Evolutionary conservation across 2,113 vertebrate genomes (phyloP), one percentile per base, ranked within the genome.

Genomic region (Ondatra zibethicus): DNA sequence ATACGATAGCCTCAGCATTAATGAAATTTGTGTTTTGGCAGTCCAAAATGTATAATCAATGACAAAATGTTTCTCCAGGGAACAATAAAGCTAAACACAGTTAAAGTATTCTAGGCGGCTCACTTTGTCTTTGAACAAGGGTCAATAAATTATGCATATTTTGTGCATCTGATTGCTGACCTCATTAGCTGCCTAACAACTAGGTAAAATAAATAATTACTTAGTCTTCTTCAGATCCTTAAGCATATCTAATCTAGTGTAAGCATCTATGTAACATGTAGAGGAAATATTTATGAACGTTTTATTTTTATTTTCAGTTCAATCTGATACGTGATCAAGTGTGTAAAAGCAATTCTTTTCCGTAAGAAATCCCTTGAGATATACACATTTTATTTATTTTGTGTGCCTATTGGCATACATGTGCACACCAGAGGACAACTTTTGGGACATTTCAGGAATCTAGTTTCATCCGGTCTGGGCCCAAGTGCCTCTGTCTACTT

Each of bases 81-180:
- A 80, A 33, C 66, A 97, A 91, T 97, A 96, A 97, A 98, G 82
- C 89, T 96, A 77, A 97, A 58, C 39, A 52, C 3, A 92, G 92
- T 96, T 97, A 95, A 97, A 95, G 92, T 50, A 75, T 93, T 78
- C 65, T 85, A 36, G 72, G 95, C 1, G 68, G 73, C 50, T 89
- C 94, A 76, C 86, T 2, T 5, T 93, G 61, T 93, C 52, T 96
- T 95, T 97, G 52, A 96, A 89, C 16, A 89, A 76, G 39, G 23
- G 76, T 96, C 89, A 95, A 88, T 92, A 96, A 98, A 93, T 95
- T 97, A 94, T 82, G 55, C 89, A 75, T 73, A 95, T 94, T 81
- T 72, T 36, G 87, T 77, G 95, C 4, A 95, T 68, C 47, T 25
- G 97, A 94, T 85, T 88, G 27, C 77, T 97, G 94, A 55, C 42